Evolutionary conservation across 2,113 vertebrate genomes (phyloP).

Genomic region (Neolamprologus sp.): DNA sequence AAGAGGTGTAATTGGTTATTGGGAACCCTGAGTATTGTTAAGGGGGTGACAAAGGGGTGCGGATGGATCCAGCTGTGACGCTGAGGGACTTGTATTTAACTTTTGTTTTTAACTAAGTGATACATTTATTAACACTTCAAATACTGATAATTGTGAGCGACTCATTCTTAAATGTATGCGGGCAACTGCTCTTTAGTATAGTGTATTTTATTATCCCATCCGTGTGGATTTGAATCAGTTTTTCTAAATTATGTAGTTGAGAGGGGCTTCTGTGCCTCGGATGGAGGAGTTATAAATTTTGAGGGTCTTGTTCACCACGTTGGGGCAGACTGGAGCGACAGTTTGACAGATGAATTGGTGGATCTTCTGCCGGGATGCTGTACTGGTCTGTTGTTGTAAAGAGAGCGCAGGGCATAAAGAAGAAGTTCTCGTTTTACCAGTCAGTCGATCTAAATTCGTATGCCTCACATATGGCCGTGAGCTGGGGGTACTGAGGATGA

Average conservation of each 20-base stretch:
- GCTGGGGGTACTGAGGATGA: not conserved
- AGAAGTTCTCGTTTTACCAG: not conserved
- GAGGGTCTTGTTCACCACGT: not conserved
- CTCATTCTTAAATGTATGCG: not conserved
- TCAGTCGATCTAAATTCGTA: not conserved
- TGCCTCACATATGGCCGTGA: not conserved
- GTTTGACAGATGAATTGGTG: not conserved
- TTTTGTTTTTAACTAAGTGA: constrained; percentile 34
- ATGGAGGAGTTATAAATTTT: not conserved
- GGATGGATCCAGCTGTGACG: constrained; percentile 44
- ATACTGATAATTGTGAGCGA: not conserved
- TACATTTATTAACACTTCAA: constrained; percentile 30
- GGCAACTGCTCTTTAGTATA: not conserved
- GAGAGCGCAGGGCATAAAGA: not conserved
- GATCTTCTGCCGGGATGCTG: not conserved
- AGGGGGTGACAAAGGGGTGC: constrained; percentile 59
- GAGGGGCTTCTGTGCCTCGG: not conserved
- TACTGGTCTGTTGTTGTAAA: not conserved
- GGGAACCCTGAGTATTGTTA: constrained; percentile 80
- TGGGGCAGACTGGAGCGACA: not conserved
- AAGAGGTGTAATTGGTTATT: constrained; percentile 89
- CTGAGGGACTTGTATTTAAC: constrained; percentile 38
- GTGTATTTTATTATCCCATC: not conserved
- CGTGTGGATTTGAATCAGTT: not conserved
- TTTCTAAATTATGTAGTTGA: not conserved